Conservation (phyloP, 2,113 vertebrate species). For the Coryphaenoides rupestris region DNA sequence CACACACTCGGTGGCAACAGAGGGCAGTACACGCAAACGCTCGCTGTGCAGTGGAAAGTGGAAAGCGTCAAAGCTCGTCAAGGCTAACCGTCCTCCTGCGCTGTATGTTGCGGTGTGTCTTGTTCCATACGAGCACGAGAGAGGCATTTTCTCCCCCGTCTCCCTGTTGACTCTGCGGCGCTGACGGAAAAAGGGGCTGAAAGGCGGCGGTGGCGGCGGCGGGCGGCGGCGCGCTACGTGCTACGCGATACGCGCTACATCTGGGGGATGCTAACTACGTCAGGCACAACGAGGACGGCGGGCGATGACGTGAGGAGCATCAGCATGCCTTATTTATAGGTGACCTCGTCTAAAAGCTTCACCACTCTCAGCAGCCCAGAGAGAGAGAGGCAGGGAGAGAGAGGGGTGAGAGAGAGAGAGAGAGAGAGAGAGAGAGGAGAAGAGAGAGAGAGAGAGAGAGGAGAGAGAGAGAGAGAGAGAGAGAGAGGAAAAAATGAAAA, state of each 20-base stretch:
- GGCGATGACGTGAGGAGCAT: conserved; percentile 57
- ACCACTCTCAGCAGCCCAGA: conserved; percentile 44
- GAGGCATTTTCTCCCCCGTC: not conserved
- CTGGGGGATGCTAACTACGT: conserved; percentile 39
- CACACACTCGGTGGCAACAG: conserved; percentile 55
- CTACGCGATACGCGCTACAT: conserved; percentile 16
- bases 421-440: too few species aligned
- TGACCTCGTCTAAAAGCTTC: conserved; percentile 70
- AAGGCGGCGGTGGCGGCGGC: too few species aligned
- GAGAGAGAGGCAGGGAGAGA: conserved; percentile 21
- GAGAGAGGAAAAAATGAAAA: not conserved
- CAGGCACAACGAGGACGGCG: conserved; percentile 51
- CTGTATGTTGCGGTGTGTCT: conserved; percentile 25
- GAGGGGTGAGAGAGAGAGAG: too few species aligned
- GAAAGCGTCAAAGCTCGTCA: conserved; percentile 2
- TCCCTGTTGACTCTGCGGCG: too few species aligned
- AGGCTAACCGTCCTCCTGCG: conserved; percentile 32
- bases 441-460: too few species aligned
- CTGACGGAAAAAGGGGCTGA: too few species aligned
- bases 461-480: not conserved
- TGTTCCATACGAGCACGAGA: conserved; percentile 43
- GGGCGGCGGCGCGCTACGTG: too few species aligned
- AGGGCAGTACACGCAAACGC: conserved; percentile 30
- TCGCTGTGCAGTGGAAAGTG: too few species aligned
- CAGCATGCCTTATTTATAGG: conserved; percentile 70